phyloP scores from a whole-genome alignment of 2,888 invertebrate genomes.

The Microplitis deprimator region DNA sequence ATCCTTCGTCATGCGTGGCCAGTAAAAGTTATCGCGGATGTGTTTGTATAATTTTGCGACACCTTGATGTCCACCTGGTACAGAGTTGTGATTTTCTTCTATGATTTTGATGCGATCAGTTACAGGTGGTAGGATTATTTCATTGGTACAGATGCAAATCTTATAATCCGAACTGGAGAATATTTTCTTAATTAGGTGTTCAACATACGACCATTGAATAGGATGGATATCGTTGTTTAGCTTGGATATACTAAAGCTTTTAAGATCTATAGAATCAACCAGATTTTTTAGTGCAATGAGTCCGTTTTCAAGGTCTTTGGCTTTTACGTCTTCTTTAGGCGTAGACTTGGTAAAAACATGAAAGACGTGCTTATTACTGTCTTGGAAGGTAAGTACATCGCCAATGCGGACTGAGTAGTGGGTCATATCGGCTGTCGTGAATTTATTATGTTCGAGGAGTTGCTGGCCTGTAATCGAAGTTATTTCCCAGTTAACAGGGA shows the following conservation, averaged over 20 bases:
- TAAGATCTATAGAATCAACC: too few relatives aligned
- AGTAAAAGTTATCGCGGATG: slow-evolving; percentile 44
- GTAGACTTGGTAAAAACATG: too few relatives aligned
- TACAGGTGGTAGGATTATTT: slow-evolving; percentile 30
- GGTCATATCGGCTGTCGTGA: not conserved
- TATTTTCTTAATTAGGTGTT: slow-evolving; percentile 29
- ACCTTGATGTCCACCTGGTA: slow-evolving; percentile 41
- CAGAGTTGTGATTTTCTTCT: slow-evolving; percentile 42
- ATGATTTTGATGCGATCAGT: slow-evolving; percentile 28
- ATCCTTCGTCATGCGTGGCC: slow-evolving; percentile 43
- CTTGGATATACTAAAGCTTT: too few relatives aligned
- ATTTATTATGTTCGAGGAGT: not conserved
- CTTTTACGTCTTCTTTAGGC: too few relatives aligned
- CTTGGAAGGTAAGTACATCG: too few relatives aligned
- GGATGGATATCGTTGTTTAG: too few relatives aligned
- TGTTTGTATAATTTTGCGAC: slow-evolving; percentile 33
- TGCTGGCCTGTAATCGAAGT: not conserved
- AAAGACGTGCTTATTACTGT: too few relatives aligned
- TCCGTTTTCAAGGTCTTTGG: too few relatives aligned
- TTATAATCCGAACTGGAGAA: slow-evolving; percentile 27
- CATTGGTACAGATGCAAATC: slow-evolving; percentile 35
- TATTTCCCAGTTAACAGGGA: not conserved
- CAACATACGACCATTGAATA: slow-evolving; percentile 17
- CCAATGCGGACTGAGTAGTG: too few relatives aligned
- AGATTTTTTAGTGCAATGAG: too few relatives aligned